Percentiles rank a stretch among this genome's conserved stretches.
Conservation (phyloP, 1,140 invertebrate species). For the Drosophila tsacasi region DNA sequence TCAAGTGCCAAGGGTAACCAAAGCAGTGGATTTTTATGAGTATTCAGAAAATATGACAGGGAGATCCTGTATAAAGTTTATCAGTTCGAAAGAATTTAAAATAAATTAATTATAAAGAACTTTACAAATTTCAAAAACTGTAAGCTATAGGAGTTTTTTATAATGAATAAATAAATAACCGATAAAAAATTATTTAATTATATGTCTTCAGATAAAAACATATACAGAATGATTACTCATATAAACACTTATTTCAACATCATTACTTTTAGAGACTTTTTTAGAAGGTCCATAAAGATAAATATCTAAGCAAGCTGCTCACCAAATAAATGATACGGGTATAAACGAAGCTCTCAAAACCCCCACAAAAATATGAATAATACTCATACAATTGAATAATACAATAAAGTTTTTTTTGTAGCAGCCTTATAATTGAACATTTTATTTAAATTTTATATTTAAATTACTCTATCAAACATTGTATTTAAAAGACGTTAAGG, state of each 20-base stretch:
- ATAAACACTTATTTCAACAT: neutral
- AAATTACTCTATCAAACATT: neutral
- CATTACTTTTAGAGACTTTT: neutral
- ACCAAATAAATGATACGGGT: neutral
- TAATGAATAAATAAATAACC: too few species aligned
- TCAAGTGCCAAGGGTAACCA: constrained; percentile 4
- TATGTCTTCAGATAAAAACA: neutral
- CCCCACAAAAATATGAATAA: neutral
- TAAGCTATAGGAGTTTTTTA: neutral
- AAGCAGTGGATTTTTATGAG: neutral
- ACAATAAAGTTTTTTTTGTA: neutral
- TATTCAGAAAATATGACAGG: neutral
- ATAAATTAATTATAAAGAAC: neutral
- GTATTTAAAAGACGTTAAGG: neutral
- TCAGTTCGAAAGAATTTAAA: too few species aligned
- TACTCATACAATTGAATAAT: neutral
- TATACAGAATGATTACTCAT: neutral
- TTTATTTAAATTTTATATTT: neutral
- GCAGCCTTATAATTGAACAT: neutral
- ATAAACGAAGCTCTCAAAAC: neutral
- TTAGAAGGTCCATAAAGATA: neutral
- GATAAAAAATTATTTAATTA: neutral
- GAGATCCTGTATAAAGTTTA: neutral
- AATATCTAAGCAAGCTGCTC: neutral
- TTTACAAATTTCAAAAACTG: neutral